phyloP scores from a whole-genome alignment of 2,797 vertebrate genomes.

The Aeoliscus strigatus region DNA sequence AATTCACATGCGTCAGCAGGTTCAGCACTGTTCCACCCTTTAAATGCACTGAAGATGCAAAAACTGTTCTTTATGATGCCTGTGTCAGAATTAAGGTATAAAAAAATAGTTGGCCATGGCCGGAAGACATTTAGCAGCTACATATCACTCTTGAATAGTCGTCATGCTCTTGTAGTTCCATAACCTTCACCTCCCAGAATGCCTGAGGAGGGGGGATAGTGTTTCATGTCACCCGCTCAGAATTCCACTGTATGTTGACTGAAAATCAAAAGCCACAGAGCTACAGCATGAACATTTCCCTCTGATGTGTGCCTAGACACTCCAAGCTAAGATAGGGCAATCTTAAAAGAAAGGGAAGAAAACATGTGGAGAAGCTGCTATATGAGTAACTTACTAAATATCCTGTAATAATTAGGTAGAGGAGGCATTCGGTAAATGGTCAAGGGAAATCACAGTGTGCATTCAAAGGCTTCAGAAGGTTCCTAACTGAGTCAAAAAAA shows the following conservation, averaged over 20 bases:
- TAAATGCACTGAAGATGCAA: slow-evolving; percentile 12
- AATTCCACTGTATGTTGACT: slow-evolving; percentile 45
- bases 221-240: slow-evolving; percentile 40
- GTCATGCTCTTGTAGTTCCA: slow-evolving; percentile 28
- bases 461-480: no score
- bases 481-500: no score
- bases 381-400: no score
- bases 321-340: neutral
- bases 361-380: no score
- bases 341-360: neutral
- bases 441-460: no score
- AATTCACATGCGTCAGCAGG: slow-evolving; percentile 18
- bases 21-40: slow-evolving; percentile 1
- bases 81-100: slow-evolving; percentile 11
- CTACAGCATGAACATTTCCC: slow-evolving; percentile 17
- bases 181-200: slow-evolving; percentile 31
- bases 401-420: no score
- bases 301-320: slow-evolving; percentile 25
- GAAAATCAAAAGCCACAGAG: slow-evolving; percentile 41
- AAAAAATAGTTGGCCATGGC: slow-evolving; percentile 9
- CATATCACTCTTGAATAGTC: slow-evolving; percentile 26
- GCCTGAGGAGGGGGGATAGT: slow-evolving; percentile 28
- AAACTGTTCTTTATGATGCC: neutral
- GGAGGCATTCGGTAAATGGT: no score
- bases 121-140: slow-evolving; percentile 11